Conservation (phyloP, 2,113 vertebrate species). For the Numenius arquata region DNA sequence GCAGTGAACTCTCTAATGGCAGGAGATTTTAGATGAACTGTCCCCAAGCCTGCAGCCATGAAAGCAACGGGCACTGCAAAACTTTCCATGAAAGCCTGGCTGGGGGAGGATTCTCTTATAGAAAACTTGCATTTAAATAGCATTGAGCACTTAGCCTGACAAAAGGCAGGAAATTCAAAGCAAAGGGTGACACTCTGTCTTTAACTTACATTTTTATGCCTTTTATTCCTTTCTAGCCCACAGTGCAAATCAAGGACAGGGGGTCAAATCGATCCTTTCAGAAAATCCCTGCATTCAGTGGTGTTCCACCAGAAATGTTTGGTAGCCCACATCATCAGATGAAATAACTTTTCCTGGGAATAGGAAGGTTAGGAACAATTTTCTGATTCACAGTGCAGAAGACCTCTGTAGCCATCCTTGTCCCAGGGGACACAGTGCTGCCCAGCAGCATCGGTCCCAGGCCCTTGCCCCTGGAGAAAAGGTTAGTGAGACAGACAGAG, state of each 20-base stretch:
- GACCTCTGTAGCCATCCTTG: not conserved
- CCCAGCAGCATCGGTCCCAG: not conserved
- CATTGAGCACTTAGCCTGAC: constrained; percentile 23
- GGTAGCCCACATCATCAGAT: not conserved
- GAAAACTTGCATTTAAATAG: constrained; percentile 56
- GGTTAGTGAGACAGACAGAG: not conserved
- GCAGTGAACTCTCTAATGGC: not conserved
- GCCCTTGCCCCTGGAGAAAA: not conserved
- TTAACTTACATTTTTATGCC: constrained; percentile 55
- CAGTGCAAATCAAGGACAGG: constrained; percentile 29
- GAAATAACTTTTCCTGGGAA: not conserved
- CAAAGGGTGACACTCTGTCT: constrained; percentile 33
- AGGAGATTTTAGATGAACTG: not conserved
- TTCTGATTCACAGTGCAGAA: not conserved
- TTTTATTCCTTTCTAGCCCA: constrained; percentile 22
- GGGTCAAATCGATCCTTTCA: not conserved
- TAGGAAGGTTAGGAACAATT: not conserved
- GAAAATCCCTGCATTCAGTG: not conserved
- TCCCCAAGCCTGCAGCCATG: not conserved
- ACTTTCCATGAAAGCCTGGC: not conserved
- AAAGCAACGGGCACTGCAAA: not conserved
- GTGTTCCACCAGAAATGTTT: not conserved
- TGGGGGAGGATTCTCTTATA: not conserved
- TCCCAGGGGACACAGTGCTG: rapidly evolving
- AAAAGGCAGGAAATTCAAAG: constrained; percentile 65